Percentiles rank a stretch among this genome's conserved stretches.
Conservation (phyloP, 2,888 invertebrate species). For the Melanophora roralis region DNA sequence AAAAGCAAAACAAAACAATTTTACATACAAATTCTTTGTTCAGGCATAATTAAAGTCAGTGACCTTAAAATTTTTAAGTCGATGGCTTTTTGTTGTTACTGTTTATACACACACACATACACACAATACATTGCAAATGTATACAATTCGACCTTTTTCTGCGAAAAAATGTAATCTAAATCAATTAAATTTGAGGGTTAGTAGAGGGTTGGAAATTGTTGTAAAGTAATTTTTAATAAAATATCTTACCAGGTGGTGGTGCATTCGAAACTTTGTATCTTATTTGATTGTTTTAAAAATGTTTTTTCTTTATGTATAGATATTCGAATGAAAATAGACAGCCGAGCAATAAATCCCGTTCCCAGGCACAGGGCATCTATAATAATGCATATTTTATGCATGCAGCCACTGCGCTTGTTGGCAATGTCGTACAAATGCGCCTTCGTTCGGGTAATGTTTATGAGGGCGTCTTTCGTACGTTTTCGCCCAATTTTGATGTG, state of each 20-base stretch:
- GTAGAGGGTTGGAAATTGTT: too few relatives aligned
- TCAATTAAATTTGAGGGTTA: too few relatives aligned
- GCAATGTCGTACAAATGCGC: conserved; percentile 88
- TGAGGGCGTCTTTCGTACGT: conserved; percentile 94
- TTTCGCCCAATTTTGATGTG: conserved; percentile 91
- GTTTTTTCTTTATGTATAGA: conserved; percentile 64
- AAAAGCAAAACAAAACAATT: background rate
- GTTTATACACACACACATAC: background rate
- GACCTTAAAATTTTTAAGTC: conserved; percentile 3
- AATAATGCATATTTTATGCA: conserved; percentile 94
- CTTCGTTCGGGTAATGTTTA: conserved; percentile 90
- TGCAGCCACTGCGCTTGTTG: conserved; percentile 90
- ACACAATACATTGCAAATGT: too few relatives aligned
- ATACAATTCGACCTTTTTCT: too few relatives aligned
- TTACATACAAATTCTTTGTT: background rate
- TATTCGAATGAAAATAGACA: conserved; percentile 73
- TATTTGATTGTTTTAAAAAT: background rate
- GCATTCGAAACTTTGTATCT: background rate
- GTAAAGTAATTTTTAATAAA: too few relatives aligned
- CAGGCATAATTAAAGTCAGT: background rate
- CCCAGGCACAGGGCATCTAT: conserved; percentile 90
- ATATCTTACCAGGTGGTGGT: too few relatives aligned
- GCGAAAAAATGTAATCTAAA: too few relatives aligned
- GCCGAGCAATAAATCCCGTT: conserved; percentile 75
- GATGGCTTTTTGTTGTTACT: conserved; percentile 8